Percentiles rank a stretch among this genome's conserved stretches.
Evolutionary conservation across 2,113 vertebrate species (phyloP).

Genomic region (Ictalurus punctatus): DNA sequence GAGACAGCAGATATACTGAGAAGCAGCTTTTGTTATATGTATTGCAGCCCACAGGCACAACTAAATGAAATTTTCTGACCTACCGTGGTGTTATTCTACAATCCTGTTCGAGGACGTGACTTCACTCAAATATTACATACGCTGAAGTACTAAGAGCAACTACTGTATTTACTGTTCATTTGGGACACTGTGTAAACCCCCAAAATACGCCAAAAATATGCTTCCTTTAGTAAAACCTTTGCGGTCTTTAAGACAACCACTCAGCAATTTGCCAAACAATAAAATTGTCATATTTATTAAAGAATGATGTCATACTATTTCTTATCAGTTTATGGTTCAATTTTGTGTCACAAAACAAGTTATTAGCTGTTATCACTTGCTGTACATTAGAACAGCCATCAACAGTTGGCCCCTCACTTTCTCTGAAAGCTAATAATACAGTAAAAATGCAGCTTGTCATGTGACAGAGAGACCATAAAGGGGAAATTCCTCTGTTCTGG

Average conservation of each 20-base stretch:
- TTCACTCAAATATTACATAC: background rate
- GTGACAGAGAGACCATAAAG: background rate
- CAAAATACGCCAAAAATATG: background rate
- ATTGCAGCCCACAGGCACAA: slow-evolving; percentile 49
- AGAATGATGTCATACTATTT: background rate
- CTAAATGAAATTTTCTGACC: slow-evolving; percentile 47
- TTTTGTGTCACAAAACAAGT: background rate
- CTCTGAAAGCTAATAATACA: background rate
- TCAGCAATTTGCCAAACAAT: background rate
- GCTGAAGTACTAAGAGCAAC: background rate
- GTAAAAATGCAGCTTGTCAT: background rate
- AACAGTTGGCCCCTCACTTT: background rate
- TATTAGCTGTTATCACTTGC: background rate
- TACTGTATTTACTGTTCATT: background rate
- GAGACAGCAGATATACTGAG: slow-evolving; percentile 10
- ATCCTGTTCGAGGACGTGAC: background rate
- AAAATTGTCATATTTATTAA: background rate
- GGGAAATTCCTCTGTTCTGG: background rate
- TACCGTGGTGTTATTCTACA: slow-evolving; percentile 39
- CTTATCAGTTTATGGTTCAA: background rate
- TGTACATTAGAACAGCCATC: background rate
- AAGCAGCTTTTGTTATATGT: slow-evolving; percentile 40
- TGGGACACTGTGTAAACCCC: background rate
- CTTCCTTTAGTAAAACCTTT: background rate
- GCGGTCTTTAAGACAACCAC: background rate